These are phyloP conservation scores for Hirtodrosophila confusa DNA, from an alignment of 2,888 invertebrate genomes.

Conservation along the genomic window DNA sequence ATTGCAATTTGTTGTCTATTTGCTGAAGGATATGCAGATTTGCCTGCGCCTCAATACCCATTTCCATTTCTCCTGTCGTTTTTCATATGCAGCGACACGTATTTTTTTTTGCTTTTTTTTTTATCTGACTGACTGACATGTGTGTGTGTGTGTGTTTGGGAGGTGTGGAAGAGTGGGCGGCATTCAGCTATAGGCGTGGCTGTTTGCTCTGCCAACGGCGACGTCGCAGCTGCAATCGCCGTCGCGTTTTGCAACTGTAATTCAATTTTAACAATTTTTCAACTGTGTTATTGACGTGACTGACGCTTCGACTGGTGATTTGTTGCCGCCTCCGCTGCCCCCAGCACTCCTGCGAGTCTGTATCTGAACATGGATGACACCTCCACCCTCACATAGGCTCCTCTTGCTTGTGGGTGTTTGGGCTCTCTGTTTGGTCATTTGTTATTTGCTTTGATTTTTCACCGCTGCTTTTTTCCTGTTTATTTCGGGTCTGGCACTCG, in stretches of 20 bases:
- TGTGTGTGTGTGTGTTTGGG: constrained; percentile 17
- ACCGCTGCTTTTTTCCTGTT: constrained; percentile 22
- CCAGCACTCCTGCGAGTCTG: not conserved
- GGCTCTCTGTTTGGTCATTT: constrained; percentile 63
- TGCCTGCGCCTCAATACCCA: constrained; percentile 42
- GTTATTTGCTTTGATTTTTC: constrained; percentile 71
- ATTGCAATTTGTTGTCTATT: constrained; percentile 79
- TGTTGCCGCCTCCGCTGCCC: constrained; percentile 64
- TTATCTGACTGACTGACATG: constrained; percentile 40
- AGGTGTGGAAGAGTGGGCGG: constrained; percentile 1
- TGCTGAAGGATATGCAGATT: constrained; percentile 79
- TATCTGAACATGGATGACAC: constrained; percentile 6
- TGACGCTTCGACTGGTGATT: constrained; percentile 78
- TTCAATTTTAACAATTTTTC: constrained; percentile 83
- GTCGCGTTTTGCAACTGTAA: constrained; percentile 79
- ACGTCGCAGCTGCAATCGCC: constrained; percentile 54
- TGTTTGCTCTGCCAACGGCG: constrained; percentile 56
- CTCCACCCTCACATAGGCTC: constrained; percentile 18
- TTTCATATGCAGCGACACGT: constrained; percentile 66
- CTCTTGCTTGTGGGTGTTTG: constrained; percentile 30
- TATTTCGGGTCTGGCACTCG: constrained; percentile 14
- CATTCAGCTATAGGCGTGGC: constrained; percentile 33
- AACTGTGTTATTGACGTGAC: constrained; percentile 83
- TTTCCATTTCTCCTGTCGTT: constrained; percentile 44
- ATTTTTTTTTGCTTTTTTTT: constrained; percentile 22